Evolutionary conservation across 2,113 vertebrate species (phyloP).

Genomic region (Craseonycteris thonglongyai): DNA sequence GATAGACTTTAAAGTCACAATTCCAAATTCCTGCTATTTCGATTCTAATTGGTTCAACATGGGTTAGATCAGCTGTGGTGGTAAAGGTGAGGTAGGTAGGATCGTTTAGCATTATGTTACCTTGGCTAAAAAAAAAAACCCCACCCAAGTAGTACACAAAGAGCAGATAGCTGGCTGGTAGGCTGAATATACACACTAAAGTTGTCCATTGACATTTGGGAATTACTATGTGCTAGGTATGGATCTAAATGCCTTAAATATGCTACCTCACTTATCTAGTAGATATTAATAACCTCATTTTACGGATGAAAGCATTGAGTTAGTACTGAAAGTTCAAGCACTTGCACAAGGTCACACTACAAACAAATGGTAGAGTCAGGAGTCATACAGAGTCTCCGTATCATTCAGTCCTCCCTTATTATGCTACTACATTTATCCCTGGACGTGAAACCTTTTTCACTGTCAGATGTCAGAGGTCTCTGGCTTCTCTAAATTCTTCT

Average conservation of each 20-base stretch:
- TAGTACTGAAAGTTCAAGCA: not conserved
- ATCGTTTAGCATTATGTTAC: not conserved
- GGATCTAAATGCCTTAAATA: not conserved
- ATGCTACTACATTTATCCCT: not conserved
- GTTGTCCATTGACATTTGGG: not conserved
- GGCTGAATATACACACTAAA: not conserved
- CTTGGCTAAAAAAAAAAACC: not conserved
- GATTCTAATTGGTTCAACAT: not conserved
- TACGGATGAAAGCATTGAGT: not conserved
- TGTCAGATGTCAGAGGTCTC: not conserved
- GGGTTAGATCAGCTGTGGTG: accelerated
- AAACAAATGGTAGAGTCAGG: not conserved
- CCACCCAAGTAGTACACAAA: not conserved
- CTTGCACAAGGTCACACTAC: not conserved
- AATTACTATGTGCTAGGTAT: not conserved
- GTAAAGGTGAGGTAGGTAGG: no score
- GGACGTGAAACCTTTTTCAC: not conserved
- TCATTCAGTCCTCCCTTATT: not conserved
- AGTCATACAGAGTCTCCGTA: not conserved
- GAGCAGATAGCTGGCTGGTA: not conserved
- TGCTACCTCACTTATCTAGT: not conserved
- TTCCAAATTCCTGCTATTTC: not conserved
- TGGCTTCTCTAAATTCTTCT: not conserved
- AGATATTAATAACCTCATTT: not conserved
- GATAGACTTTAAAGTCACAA: not conserved